Evolutionary conservation across 2,797 vertebrate species (phyloP), one percentile per base, ranked within the genome.

Genomic region (Mastacembelus armatus): DNA sequence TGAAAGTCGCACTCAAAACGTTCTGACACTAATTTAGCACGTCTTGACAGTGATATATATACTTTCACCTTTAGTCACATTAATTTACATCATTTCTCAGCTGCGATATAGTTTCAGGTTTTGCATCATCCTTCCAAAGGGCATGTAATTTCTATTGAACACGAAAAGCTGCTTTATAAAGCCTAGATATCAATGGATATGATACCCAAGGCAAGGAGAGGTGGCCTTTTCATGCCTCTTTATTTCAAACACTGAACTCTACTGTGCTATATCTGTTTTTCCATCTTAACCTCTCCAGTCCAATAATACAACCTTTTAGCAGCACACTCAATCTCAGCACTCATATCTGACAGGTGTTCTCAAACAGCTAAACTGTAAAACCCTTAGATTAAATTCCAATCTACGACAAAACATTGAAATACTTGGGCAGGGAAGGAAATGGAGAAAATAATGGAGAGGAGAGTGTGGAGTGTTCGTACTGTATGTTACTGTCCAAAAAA

Each of bases 361-460:
- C 56, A 29, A 54, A 65, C 77, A 39, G 75, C 78, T 59, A 67
- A 88, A 80, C 66, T 44, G 54, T 58, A 65, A 61, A 77, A 60
- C 59, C 61, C 57, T 74, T 48, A 29, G 78, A 88, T 88, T 85
- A 83, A 83, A 80, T 80, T 84, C 76, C 81, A 77, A 76, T 87
- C 80, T 79, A 63, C 82, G 77, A 66, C 55, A 54, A 63, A 75
- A 81, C 74, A n/a, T n/a, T n/a, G n/a, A n/a, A n/a, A n/a, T n/a
- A 66, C 45, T 50, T 5, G 7, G 50, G 30, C 0, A 4, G 44
- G 44, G 60, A 58, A 52, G 30, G 45, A 38, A 42, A 67, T 38
- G 33, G 55, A 21, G 22, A n/a, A 36, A 42, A 26, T 51, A 48
- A 24, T 0, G 58, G 2, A 38, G 36, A 24, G 27, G 47, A n/a